These are phyloP conservation scores for Turritopsis rubra DNA, from an alignment of 30 jellyfish, hydroid and myxozoan genomes.

Conservation along the genomic window DNA sequence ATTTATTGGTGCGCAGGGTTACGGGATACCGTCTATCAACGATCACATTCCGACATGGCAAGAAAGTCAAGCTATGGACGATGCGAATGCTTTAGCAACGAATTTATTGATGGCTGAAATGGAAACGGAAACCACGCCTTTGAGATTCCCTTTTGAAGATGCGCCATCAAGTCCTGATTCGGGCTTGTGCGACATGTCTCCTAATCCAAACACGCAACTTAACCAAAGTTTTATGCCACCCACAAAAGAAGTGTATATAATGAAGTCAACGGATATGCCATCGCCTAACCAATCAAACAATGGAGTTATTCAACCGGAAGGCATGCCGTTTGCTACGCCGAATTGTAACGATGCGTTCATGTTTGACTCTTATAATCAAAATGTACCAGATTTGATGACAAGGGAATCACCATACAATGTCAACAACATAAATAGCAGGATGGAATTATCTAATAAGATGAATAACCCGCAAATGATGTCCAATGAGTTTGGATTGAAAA, in stretches of 20 bases:
- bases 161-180: background rate
- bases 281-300: background rate
- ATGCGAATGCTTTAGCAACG: constrained; percentile 6
- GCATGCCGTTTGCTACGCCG: background rate
- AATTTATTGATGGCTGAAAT: background rate
- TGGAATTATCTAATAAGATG: background rate
- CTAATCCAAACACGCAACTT: background rate
- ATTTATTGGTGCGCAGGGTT: background rate
- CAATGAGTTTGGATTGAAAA: background rate
- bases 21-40: background rate
- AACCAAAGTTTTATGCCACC: background rate
- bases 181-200: background rate
- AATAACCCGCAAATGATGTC: background rate
- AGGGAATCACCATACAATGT: background rate
- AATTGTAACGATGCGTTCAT: background rate
- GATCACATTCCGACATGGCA: constrained; percentile 16
- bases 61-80: constrained; percentile 17
- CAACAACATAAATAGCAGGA: background rate
- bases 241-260: background rate
- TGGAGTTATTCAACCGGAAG: background rate
- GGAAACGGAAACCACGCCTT: constrained; percentile 8
- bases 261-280: background rate
- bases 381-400: background rate
- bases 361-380: background rate
- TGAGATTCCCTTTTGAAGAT: constrained; percentile 9